phyloP scores from a whole-genome alignment of 1,140 invertebrate genomes.

The Anadara kagoshimensis region DNA sequence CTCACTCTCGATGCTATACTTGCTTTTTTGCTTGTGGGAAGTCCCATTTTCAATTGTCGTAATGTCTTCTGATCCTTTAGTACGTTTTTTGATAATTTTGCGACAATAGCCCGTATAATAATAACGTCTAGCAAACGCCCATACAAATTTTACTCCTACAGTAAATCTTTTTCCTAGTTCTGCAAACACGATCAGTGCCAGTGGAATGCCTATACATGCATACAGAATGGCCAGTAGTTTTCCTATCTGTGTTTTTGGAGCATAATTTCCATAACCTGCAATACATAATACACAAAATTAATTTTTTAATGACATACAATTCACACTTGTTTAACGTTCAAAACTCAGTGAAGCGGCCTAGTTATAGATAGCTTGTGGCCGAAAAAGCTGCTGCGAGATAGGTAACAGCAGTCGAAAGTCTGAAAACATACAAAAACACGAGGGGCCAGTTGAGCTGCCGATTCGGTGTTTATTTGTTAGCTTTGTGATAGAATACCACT shows the following conservation, averaged over 20 bases:
- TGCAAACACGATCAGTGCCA: conserved; percentile 81
- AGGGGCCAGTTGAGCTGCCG: no score
- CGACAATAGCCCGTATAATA: conserved; percentile 42
- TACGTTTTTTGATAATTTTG: conserved; percentile 18
- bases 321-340: no score
- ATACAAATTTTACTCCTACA: conserved; percentile 60
- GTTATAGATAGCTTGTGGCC: no score
- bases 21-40: conserved; percentile 1
- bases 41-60: conserved; percentile 4
- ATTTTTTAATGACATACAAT: no score
- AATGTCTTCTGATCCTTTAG: not conserved
- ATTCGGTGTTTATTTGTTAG: no score
- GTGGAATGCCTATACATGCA: conserved; percentile 94
- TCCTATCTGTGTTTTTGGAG: conserved; percentile 88
- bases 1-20: conserved; percentile 10
- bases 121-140: conserved; percentile 43
- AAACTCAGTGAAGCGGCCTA: no score
- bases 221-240: conserved; percentile 92
- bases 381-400: no score
- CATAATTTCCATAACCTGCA: conserved; percentile 95
- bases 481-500: no score
- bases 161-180: conserved; percentile 71
- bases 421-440: no score
- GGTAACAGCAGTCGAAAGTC: no score
- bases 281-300: conserved; percentile 39